A percentile compares a stretch with the other conserved stretches of the same genome.
Conservation (phyloP, 2,113 vertebrate genomes). For the Hippoglossus stenolepis region DNA sequence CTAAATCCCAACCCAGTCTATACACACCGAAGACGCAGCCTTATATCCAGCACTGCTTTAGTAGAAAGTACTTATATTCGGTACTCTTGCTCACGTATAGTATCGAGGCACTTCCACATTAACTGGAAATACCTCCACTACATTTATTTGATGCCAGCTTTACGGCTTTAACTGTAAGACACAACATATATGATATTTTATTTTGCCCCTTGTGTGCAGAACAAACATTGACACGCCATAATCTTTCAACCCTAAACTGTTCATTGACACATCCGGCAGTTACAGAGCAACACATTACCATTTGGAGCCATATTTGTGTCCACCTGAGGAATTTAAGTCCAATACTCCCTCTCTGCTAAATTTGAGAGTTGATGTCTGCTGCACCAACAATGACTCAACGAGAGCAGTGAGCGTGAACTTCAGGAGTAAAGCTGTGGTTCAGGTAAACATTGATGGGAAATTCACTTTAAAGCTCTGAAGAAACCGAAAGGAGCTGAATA, state of each 20-base stretch:
- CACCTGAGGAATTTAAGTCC: neutral
- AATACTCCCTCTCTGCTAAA: neutral
- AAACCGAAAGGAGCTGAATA: no score
- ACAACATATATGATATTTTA: neutral
- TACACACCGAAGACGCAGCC: constrained; percentile 28
- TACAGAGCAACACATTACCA: neutral
- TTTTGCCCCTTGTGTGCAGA: neutral
- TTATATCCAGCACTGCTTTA: constrained; percentile 4
- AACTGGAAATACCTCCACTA: neutral
- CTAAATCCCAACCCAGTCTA: constrained; percentile 62
- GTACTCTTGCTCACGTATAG: neutral
- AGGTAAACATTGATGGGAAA: no score
- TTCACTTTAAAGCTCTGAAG: no score
- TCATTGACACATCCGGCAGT: neutral
- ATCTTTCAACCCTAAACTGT: neutral
- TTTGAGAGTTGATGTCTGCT: no score
- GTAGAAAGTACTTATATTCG: neutral
- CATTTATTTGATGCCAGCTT: neutral
- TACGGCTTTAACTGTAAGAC: neutral
- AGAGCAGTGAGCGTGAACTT: no score
- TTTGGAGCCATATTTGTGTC: neutral
- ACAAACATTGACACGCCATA: neutral
- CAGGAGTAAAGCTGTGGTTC: no score
- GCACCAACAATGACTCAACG: no score
- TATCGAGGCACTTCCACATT: neutral